Conservation (phyloP, 2,113 vertebrate genomes). For the Pachyramphus minor region DNA sequence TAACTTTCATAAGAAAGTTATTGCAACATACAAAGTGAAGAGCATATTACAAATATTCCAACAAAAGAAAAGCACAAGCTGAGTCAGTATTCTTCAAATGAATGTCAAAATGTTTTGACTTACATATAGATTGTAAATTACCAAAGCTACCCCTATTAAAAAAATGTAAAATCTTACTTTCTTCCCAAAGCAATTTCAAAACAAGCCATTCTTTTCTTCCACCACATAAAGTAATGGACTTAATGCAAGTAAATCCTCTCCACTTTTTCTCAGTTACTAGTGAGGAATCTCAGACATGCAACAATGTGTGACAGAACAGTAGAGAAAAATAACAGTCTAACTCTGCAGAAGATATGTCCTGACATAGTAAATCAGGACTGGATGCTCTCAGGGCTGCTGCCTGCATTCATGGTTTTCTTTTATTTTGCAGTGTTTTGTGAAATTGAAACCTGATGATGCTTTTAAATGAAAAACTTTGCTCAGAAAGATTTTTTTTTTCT, state of each 20-base stretch:
- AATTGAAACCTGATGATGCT: neutral
- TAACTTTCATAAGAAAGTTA: neutral
- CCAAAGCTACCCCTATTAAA: neutral
- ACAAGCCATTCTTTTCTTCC: neutral
- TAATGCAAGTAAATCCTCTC: neutral
- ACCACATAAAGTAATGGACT: neutral
- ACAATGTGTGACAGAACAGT: neutral
- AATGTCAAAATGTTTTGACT: neutral
- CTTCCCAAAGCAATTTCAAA: neutral
- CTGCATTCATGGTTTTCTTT: neutral
- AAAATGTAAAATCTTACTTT: neutral
- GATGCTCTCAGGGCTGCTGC: neutral
- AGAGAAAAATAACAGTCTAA: neutral
- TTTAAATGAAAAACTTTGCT: neutral
- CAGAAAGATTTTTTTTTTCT: neutral
- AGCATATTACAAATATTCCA: neutral
- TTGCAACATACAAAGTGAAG: neutral
- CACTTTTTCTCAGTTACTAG: neutral
- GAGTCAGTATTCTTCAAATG: neutral
- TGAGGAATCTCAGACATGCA: neutral
- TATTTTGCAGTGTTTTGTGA: neutral
- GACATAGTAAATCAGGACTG: neutral
- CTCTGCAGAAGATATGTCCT: neutral
- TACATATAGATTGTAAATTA: neutral
- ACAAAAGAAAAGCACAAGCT: neutral